Conservation (phyloP, 92 coral and sea anemone species). For the Diadumene lineata region DNA sequence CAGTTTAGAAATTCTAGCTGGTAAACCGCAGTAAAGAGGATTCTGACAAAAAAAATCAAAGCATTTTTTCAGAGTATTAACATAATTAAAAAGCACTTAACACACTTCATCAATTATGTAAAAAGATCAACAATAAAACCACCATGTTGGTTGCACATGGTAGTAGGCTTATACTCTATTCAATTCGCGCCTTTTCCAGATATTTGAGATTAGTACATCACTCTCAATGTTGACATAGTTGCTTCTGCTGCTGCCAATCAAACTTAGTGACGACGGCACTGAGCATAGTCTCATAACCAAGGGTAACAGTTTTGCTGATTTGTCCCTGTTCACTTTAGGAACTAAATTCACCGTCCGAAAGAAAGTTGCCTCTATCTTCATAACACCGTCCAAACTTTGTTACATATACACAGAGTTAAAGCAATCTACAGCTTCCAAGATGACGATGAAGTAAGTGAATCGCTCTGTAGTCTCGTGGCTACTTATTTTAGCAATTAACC, state of each 20-base stretch:
- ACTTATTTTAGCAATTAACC: background rate
- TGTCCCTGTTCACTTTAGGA: no score
- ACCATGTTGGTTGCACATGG: background rate
- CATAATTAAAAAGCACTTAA: no score
- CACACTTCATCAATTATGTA: conserved; percentile 1
- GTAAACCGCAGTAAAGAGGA: no score
- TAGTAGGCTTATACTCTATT: no score
- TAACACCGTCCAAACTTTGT: no score
- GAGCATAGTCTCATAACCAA: background rate
- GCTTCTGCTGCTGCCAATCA: background rate
- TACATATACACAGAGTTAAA: background rate
- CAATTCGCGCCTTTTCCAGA: no score
- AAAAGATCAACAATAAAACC: background rate
- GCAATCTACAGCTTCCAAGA: no score
- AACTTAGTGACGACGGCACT: background rate
- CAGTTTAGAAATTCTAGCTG: no score
- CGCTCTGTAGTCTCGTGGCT: background rate
- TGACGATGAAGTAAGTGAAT: background rate
- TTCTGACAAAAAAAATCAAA: no score
- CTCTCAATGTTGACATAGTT: background rate
- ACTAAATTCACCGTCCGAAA: no score
- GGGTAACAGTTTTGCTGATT: background rate
- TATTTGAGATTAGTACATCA: background rate
- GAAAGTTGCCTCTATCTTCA: no score
- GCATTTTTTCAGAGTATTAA: no score